Evolutionary conservation across 2,888 invertebrate species (phyloP).

Genomic region (Formica aserva): DNA sequence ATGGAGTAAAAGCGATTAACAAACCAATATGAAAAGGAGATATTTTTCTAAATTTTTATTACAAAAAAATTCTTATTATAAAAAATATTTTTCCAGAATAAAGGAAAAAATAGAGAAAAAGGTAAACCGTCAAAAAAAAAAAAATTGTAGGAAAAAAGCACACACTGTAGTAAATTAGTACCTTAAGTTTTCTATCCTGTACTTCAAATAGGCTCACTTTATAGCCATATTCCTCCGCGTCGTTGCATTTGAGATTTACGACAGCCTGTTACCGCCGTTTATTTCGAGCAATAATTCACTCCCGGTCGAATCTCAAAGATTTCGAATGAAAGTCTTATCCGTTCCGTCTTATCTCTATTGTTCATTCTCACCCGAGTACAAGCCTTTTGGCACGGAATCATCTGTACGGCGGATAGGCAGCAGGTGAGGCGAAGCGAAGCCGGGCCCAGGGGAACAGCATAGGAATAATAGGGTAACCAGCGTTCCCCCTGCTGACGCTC

Average conservation of each 20-base stretch:
- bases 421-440: slow-evolving; percentile 77
- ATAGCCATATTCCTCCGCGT: neutral
- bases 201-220: neutral
- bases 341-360: neutral
- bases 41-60: neutral
- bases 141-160: neutral
- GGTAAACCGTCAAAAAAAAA: neutral
- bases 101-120: neutral
- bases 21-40: neutral
- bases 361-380: slow-evolving; percentile 26
- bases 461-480: slow-evolving; percentile 81
- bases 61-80: neutral
- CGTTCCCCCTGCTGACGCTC: slow-evolving; percentile 81
- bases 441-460: slow-evolving; percentile 72
- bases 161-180: neutral
- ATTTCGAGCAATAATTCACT: neutral
- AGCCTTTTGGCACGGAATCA: slow-evolving; percentile 60
- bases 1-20: slow-evolving; percentile 75
- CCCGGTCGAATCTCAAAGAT: slow-evolving; percentile 19
- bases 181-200: neutral
- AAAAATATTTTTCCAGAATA: neutral
- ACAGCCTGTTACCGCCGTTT: neutral
- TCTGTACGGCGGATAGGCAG: slow-evolving; percentile 60
- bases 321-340: slow-evolving; percentile 35
- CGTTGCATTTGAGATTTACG: slow-evolving; percentile 9